Conservation (phyloP, 1,140 invertebrate genomes). For the Rhysida immarginata region DNA sequence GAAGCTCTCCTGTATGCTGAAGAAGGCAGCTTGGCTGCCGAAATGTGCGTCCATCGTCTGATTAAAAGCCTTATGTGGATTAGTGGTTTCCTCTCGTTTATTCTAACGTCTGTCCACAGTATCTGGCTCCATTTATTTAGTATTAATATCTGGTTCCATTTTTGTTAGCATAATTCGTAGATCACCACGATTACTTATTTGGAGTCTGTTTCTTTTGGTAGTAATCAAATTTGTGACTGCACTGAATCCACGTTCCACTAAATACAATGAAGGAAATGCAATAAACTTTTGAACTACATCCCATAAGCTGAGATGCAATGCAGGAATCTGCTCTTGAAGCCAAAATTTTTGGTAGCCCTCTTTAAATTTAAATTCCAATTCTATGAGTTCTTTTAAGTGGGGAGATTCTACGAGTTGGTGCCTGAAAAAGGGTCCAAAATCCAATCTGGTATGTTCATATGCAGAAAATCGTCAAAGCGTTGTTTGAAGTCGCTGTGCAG, state of each 20-base stretch:
- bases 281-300: slow-evolving; percentile 11
- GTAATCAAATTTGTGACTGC: slow-evolving; percentile 8
- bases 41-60: no score
- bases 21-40: no score
- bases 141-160: slow-evolving; percentile 11
- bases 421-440: neutral
- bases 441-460: neutral
- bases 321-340: slow-evolving; percentile 12
- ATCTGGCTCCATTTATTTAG: no score
- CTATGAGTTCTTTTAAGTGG: slow-evolving; percentile 5
- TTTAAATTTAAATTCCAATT: slow-evolving; percentile 14
- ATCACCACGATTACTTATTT: slow-evolving; percentile 8
- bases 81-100: no score
- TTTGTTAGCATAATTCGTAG: slow-evolving; percentile 11
- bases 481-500: neutral
- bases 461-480: neutral
- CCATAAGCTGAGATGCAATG: slow-evolving; percentile 11
- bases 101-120: no score
- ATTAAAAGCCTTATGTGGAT: no score
- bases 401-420: neutral
- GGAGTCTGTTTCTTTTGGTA: slow-evolving; percentile 12
- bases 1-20: no score
- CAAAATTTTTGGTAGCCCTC: slow-evolving; percentile 15
- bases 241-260: slow-evolving; percentile 13
- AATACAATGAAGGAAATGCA: slow-evolving; percentile 17